Conservation (phyloP, 53 echinoderm and acorn worm genomes). For the Crossaster papposus region DNA sequence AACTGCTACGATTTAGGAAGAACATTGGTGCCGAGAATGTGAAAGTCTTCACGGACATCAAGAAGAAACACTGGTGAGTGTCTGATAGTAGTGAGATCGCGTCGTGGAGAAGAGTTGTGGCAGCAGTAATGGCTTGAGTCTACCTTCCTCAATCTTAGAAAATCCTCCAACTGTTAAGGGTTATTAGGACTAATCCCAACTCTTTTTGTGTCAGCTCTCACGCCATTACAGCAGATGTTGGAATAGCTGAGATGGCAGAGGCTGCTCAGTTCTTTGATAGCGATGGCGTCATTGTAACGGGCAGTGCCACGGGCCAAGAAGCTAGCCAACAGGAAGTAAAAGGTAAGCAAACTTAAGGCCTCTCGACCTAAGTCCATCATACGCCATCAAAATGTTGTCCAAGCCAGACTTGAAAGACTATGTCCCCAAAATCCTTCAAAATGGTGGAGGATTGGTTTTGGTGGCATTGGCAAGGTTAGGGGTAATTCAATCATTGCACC, state of each 20-base stretch:
- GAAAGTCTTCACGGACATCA: constrained; percentile 87
- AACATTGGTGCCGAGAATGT: constrained; percentile 81
- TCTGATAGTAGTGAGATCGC: not conserved
- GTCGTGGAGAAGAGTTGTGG: not conserved
- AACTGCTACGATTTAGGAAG: constrained; percentile 80
- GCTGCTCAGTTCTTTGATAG: constrained; percentile 95
- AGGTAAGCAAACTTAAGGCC: too few relatives aligned
- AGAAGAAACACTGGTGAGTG: constrained; percentile 93
- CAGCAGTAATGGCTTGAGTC: too few relatives aligned
- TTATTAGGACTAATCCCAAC: not conserved
- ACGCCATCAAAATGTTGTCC: too few relatives aligned
- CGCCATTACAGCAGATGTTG: constrained; percentile 87
- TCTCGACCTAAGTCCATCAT: too few relatives aligned
- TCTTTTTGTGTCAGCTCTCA: constrained; percentile 64
- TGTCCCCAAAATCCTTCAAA: too few relatives aligned
- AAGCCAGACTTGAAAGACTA: too few relatives aligned
- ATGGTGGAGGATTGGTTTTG: too few relatives aligned
- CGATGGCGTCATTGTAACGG: constrained; percentile 95
- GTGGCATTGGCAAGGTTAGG: too few relatives aligned
- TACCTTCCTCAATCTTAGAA: too few relatives aligned
- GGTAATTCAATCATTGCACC: too few relatives aligned
- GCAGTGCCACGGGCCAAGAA: constrained; percentile 76
- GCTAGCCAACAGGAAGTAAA: constrained; percentile 69
- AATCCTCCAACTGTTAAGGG: too few relatives aligned
- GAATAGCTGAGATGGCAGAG: constrained; percentile 78